Conservation (phyloP, 2,888 invertebrate genomes). For the Sabatieria punctata region DNA sequence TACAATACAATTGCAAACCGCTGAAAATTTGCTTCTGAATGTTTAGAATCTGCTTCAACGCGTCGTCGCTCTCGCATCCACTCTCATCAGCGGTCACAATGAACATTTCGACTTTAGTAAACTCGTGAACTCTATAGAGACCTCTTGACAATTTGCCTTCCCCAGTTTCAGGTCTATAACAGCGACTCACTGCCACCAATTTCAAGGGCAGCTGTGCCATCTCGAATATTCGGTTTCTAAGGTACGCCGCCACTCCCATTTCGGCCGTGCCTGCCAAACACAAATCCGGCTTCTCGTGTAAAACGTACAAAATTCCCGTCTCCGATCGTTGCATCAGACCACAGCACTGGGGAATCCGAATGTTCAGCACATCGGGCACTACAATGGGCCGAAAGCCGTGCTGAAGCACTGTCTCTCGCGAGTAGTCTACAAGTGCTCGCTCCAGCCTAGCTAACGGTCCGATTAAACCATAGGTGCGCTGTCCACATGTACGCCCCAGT, state of each 20-base stretch:
- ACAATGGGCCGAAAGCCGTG: conserved; percentile 14
- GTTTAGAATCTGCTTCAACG: conserved; percentile 17
- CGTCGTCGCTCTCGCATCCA: conserved; percentile 14
- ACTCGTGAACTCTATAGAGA: conserved; percentile 30
- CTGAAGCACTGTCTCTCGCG: conserved; percentile 13
- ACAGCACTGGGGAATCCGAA: conserved; percentile 20
- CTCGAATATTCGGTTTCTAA: conserved; percentile 17
- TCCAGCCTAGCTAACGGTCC: conserved; percentile 14
- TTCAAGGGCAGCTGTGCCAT: conserved; percentile 19
- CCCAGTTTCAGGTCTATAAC: conserved; percentile 27
- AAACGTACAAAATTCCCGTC: conserved; percentile 1
- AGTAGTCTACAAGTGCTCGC: conserved; percentile 15
- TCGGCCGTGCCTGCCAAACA: conserved; percentile 30
- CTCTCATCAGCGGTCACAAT: conserved; percentile 18
- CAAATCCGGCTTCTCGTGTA: conserved; percentile 12
- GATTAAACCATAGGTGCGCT: conserved; percentile 2
- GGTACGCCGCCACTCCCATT: conserved; percentile 26
- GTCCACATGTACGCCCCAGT: conserved; percentile 10
- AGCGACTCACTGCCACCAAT: conserved; percentile 21
- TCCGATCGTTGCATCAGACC: conserved; percentile 16
- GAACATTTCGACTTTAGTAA: conserved; percentile 24
- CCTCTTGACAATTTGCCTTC: conserved; percentile 19
- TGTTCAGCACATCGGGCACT: conserved; percentile 23
- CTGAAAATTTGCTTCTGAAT: conserved; percentile 22
- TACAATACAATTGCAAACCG: conserved; percentile 20